Conservation (phyloP, 2,888 invertebrate genomes). For the Polydrusus tereticollis region DNA sequence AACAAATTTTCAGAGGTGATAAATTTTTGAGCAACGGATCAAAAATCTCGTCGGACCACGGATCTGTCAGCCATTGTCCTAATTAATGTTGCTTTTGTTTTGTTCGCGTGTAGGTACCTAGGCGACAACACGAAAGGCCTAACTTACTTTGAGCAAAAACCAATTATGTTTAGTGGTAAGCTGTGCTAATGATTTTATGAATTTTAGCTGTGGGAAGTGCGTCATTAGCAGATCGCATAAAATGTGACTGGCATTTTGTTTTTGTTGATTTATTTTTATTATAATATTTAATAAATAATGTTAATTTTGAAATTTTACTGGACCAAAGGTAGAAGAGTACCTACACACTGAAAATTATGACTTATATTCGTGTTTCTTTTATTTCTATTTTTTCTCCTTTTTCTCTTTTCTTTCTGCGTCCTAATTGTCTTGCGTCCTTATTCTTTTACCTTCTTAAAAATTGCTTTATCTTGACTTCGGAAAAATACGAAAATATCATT, state of each 20-base stretch:
- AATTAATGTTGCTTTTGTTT: conserved; percentile 20
- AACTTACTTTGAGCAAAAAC: conserved; percentile 11
- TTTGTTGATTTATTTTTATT: neutral
- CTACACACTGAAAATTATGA: too few species aligned
- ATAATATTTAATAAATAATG: neutral
- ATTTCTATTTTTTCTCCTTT: too few species aligned
- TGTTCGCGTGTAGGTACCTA: neutral
- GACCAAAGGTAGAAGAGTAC: too few species aligned
- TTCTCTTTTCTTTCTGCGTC: too few species aligned
- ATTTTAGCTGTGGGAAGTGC: conserved; percentile 1
- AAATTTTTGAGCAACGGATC: conserved; percentile 11
- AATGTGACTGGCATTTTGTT: neutral
- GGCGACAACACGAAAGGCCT: neutral
- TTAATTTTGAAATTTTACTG: too few species aligned
- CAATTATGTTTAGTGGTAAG: conserved; percentile 14
- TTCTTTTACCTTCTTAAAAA: too few species aligned
- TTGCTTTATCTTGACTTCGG: too few species aligned
- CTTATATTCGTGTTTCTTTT: too few species aligned
- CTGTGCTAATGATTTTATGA: conserved; percentile 4
- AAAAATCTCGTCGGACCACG: conserved; percentile 1
- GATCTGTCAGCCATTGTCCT: conserved; percentile 12
- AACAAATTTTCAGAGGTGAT: conserved; percentile 15
- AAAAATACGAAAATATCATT: too few species aligned
- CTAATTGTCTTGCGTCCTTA: too few species aligned
- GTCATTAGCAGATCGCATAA: neutral